Evolutionary conservation across 2,888 invertebrate genomes (phyloP), one percentile per base, ranked within the genome.

Genomic region (Tachina grossa): DNA sequence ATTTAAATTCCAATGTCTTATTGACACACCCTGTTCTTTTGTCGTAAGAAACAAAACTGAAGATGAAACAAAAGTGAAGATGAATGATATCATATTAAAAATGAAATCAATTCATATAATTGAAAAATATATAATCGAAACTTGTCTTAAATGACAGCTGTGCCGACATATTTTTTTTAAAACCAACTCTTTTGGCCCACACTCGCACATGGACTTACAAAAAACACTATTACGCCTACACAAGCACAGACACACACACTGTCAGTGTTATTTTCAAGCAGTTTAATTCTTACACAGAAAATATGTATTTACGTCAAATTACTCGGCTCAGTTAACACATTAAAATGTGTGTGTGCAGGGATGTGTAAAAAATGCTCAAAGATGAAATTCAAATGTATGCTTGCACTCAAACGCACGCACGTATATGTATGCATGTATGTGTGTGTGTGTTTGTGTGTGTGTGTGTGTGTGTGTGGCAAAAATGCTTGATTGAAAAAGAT

Each of bases 351-450:
- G 65, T 72, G 66, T 59, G 68, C 59, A 75, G n/a, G 16, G 19
- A 51, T 59, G 66, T 66, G 74, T 66, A 68, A 68, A 61, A 68
- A 81, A 81, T 68, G 59, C 31, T 81, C 59, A 81, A 81, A 74
- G 59, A 59, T 71, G 61, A 31, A 47, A 69, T 81, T 43, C 59
- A 43, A 68, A 78, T 45, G 57, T 31, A 31, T 31, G 5, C 31
- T 31, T 31, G 31, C 31, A 31, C 31, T 6, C 31, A 31, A 2
- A 31, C 5, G 6, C 31, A 31, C 31, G 6, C 31, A 31, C 31
- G 31, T 4, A 4, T 4, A 4, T 31, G 31, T 31, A 31, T 31
- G 4, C 4, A 31, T 31, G 4, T 31, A 4, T 4, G 4, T 31
- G 31, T 31, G 4, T 31, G 31, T 31, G 31, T 31, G 31, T n/a